A percentile compares a stretch with the other conserved stretches of the same genome.
Conservation (phyloP, 2,113 vertebrate species). For the Brachyhypopomus gauderio region DNA sequence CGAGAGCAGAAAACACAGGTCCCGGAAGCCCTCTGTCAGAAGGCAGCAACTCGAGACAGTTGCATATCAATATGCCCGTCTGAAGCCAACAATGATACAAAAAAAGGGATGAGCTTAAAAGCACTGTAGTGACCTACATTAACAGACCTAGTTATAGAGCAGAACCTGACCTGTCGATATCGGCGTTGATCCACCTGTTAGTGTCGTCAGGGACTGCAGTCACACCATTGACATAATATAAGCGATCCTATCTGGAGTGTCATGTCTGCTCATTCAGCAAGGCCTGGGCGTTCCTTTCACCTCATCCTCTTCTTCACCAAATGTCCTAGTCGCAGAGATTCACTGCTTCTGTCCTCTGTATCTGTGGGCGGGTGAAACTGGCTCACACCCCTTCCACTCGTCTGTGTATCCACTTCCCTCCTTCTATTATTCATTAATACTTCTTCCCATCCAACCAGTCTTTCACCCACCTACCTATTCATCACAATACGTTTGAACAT, state of each 20-base stretch:
- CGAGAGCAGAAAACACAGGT: conserved; percentile 19
- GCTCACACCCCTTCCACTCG: conserved; percentile 29
- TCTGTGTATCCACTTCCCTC: conserved; percentile 14
- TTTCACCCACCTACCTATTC: conserved; percentile 8
- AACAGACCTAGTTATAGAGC: not conserved
- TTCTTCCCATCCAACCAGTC: conserved; percentile 11
- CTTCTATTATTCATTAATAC: conserved; percentile 52
- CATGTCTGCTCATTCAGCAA: no score
- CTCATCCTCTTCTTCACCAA: no score
- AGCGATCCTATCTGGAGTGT: not conserved
- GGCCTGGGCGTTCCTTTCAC: no score
- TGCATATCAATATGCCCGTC: not conserved
- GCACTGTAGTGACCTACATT: not conserved
- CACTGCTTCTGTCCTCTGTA: no score
- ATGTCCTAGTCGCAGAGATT: no score
- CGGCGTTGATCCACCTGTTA: not conserved
- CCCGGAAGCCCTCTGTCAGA: not conserved
- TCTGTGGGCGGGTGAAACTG: conserved; percentile 4
- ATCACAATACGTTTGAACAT: conserved; percentile 17
- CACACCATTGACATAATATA: not conserved
- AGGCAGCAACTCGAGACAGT: not conserved
- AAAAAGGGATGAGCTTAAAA: not conserved
- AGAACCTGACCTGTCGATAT: not conserved
- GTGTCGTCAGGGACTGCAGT: not conserved
- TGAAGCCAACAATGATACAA: not conserved